phyloP scores from a whole-genome alignment of 1,140 invertebrate genomes.

The Anadara kagoshimensis region DNA sequence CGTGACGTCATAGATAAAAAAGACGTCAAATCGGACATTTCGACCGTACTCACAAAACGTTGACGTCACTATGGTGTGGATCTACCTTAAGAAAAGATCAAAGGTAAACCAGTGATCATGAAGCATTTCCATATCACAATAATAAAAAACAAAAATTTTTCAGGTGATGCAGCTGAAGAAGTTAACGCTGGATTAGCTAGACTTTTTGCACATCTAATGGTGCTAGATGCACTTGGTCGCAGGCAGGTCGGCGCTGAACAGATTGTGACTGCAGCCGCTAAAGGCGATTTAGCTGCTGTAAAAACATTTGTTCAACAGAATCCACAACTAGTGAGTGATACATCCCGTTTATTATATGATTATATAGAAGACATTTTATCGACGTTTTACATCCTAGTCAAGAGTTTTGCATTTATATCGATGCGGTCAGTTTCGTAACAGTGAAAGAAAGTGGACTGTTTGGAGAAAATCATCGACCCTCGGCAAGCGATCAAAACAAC shows the following conservation, averaged over 20 bases:
- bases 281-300: conserved; percentile 30
- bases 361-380: background rate
- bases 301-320: conserved; percentile 30
- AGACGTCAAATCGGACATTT: no score
- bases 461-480: no score
- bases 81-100: no score
- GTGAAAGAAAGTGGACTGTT: no score
- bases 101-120: no score
- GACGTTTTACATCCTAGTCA: background rate
- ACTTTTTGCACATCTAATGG: conserved; percentile 43
- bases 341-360: background rate
- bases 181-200: conserved; percentile 27
- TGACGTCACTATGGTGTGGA: no score
- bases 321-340: conserved; percentile 37
- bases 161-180: conserved; percentile 13
- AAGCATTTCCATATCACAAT: no score
- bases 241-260: conserved; percentile 25
- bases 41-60: no score
- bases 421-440: no score
- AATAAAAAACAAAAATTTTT: no score
- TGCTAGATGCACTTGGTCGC: conserved; percentile 26
- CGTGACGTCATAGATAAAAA: no score
- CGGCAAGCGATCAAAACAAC: no score
- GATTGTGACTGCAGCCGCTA: conserved; percentile 38
- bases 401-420: background rate